These are phyloP conservation scores for Eristalinus aeneus DNA, from an alignment of 2,888 invertebrate genomes.

Conservation along the genomic window DNA sequence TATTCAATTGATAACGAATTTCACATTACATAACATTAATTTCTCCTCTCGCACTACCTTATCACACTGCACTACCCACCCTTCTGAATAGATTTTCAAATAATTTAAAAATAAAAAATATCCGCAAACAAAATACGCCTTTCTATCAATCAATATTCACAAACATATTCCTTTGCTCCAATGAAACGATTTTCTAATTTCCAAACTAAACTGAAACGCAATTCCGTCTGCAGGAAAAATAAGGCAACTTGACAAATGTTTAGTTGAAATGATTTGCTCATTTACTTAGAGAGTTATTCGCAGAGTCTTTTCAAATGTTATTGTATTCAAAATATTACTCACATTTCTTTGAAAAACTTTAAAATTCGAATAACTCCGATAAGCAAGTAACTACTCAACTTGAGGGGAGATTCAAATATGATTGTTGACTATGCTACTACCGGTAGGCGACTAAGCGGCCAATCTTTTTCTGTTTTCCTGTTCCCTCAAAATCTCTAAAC, in stretches of 20 bases:
- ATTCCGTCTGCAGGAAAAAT: not conserved
- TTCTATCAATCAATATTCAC: not conserved
- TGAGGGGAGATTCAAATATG: not conserved
- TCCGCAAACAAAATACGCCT: not conserved
- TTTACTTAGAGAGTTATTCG: not conserved
- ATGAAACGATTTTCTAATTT: not conserved
- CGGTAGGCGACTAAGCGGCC: conserved; percentile 10
- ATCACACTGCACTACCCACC: not conserved
- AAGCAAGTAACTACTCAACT: not conserved
- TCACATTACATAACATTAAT: not conserved
- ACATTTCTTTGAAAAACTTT: not conserved
- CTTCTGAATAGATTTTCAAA: not conserved
- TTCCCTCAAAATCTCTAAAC: not conserved
- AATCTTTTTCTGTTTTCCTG: not conserved
- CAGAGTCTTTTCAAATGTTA: not conserved
- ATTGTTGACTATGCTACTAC: conserved; percentile 10
- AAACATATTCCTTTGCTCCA: not conserved
- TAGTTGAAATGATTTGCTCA: not conserved
- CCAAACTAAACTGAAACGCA: not conserved
- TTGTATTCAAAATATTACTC: not conserved
- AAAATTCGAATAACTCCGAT: not conserved
- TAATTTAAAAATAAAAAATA: not conserved
- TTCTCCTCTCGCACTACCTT: not conserved
- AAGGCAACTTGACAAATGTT: not conserved
- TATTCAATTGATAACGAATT: not conserved